phyloP scores from a whole-genome alignment of 1,140 invertebrate genomes.

The Augochlora pura region DNA sequence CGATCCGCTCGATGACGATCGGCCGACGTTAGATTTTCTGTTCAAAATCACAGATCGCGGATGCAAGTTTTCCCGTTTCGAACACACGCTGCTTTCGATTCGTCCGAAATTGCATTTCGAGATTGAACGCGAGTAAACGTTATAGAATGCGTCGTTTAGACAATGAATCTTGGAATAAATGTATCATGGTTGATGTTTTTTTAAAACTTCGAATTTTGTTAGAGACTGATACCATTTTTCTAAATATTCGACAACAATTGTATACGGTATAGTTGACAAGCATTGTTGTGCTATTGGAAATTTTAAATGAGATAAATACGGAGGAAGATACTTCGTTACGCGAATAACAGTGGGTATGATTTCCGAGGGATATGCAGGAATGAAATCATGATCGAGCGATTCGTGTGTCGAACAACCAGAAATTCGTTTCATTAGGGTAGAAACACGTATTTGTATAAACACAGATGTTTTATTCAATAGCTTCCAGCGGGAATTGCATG shows the following conservation, averaged over 20 bases:
- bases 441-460: not conserved
- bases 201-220: too few species aligned
- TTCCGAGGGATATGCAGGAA: not conserved
- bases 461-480: not conserved
- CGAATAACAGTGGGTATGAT: too few species aligned
- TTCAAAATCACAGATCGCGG: not conserved
- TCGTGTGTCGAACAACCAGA: not conserved
- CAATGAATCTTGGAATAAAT: too few species aligned
- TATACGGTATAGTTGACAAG: too few species aligned
- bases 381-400: not conserved
- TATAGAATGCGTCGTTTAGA: too few species aligned
- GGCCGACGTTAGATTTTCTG: not conserved
- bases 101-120: not conserved
- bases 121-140: too few species aligned
- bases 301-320: too few species aligned
- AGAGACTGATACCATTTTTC: too few species aligned
- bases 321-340: too few species aligned
- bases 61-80: not conserved
- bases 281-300: too few species aligned
- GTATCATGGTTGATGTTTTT: too few species aligned
- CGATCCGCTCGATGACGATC: constrained; percentile 3
- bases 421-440: not conserved
- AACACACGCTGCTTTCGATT: not conserved
- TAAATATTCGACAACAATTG: too few species aligned
- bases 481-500: not conserved